phyloP scores from a whole-genome alignment of 2,113 vertebrate species.

The Galemys pyrenaicus region DNA sequence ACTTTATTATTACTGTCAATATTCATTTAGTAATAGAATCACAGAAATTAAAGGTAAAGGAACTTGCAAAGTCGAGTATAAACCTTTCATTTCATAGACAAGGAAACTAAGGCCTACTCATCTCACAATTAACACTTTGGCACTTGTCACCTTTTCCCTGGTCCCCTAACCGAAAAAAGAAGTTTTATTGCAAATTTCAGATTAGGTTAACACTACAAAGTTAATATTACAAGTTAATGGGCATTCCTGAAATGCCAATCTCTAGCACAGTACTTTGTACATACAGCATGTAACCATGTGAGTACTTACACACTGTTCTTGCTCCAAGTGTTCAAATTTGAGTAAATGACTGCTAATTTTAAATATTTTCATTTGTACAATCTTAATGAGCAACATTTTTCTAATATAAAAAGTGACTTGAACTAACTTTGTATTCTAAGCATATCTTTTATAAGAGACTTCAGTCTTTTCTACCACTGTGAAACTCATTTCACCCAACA shows the following conservation, averaged over 20 bases:
- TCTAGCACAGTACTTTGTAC: conserved; percentile 23
- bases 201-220: conserved; percentile 10
- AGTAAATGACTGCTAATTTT: conserved; percentile 23
- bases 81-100: conserved; percentile 47
- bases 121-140: conserved; percentile 27
- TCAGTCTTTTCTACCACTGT: background rate
- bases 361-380: conserved; percentile 28
- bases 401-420: conserved; percentile 37
- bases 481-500: conserved; percentile 30
- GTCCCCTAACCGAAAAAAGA: conserved; percentile 19
- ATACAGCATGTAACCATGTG: background rate
- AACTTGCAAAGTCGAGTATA: conserved; percentile 50
- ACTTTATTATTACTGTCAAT: conserved; percentile 52
- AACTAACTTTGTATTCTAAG: conserved; percentile 32
- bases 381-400: conserved; percentile 23
- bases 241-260: conserved; percentile 53
- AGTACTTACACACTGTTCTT: conserved; percentile 49
- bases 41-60: conserved; percentile 54
- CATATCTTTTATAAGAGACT: background rate
- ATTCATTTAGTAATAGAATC: conserved; percentile 48
- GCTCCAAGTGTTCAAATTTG: conserved; percentile 27
- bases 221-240: conserved; percentile 60
- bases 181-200: conserved; percentile 38
- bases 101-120: conserved; percentile 49
- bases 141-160: background rate